phyloP scores from a whole-genome alignment of 2,113 vertebrate species.

The Neodon shergylaensis region DNA sequence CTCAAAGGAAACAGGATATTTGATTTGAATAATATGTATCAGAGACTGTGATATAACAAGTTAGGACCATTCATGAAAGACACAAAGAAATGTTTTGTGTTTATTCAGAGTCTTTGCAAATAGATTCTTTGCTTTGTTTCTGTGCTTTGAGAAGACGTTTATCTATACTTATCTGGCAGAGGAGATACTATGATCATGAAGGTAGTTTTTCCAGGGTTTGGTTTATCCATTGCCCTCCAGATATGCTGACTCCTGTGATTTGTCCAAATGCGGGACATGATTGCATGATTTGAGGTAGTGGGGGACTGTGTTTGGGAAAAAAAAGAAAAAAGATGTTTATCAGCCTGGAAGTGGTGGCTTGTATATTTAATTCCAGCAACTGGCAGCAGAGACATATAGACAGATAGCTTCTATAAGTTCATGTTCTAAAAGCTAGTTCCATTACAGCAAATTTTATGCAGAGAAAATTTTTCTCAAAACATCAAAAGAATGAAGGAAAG shows the following conservation, averaged over 20 bases:
- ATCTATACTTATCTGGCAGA: no score
- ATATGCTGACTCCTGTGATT: no score
- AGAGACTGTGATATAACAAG: neutral
- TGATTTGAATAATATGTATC: neutral
- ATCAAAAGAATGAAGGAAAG: neutral
- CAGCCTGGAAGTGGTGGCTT: rapidly evolving
- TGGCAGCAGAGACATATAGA: neutral
- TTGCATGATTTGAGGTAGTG: no score
- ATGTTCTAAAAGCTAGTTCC: neutral
- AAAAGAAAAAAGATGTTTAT: neutral
- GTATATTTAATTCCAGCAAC: neutral
- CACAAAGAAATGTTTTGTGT: neutral
- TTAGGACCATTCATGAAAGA: neutral
- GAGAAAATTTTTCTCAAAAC: neutral
- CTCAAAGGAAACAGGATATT: neutral
- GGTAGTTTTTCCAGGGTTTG: no score
- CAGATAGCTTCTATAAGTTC: neutral
- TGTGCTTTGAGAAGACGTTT: neutral
- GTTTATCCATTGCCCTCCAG: no score
- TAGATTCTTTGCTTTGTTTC: neutral
- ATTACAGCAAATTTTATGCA: neutral
- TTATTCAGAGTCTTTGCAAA: neutral
- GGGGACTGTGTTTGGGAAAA: no score
- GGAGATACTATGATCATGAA: no score
- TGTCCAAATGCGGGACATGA: no score